Evolutionary conservation across 2,113 vertebrate species (phyloP).

Genomic region (Mugil cephalus): DNA sequence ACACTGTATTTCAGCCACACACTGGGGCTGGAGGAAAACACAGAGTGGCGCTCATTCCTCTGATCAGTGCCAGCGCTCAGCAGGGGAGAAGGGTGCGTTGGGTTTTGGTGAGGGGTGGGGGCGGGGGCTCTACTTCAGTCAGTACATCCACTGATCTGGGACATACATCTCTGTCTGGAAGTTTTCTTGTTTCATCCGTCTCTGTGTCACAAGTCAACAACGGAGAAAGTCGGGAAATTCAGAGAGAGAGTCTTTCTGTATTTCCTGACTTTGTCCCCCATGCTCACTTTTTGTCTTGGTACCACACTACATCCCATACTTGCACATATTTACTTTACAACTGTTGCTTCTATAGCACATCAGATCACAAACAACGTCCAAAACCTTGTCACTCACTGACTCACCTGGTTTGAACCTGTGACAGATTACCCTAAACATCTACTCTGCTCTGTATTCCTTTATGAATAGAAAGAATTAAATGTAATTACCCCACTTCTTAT

Average conservation of each 20-base stretch:
- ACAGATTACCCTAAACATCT: conserved; percentile 51
- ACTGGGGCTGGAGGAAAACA: conserved; percentile 51
- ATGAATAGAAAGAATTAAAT: conserved; percentile 63
- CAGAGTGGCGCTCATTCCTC: conserved; percentile 56
- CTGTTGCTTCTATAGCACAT: not conserved
- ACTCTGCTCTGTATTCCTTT: conserved; percentile 8
- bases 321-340: not conserved
- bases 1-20: conserved; percentile 55
- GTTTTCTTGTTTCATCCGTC: conserved; percentile 25
- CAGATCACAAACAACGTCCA: not conserved
- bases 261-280: not conserved
- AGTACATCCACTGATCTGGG: conserved; percentile 60
- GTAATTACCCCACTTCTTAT: conserved; percentile 68
- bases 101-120: not conserved
- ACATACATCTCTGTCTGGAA: conserved; percentile 53
- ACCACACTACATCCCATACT: not conserved
- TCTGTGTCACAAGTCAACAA: conserved; percentile 11
- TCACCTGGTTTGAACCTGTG: not conserved
- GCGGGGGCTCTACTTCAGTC: conserved; percentile 23
- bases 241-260: not conserved
- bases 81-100: conserved; percentile 31
- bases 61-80: conserved; percentile 72
- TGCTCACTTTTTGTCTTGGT: not conserved
- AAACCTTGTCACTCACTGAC: not conserved
- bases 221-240: no score